A percentile compares a stretch with the other conserved stretches of the same genome.
phyloP scores from a whole-genome alignment of 2,113 vertebrate genomes.

The Zosterops lateralis region DNA sequence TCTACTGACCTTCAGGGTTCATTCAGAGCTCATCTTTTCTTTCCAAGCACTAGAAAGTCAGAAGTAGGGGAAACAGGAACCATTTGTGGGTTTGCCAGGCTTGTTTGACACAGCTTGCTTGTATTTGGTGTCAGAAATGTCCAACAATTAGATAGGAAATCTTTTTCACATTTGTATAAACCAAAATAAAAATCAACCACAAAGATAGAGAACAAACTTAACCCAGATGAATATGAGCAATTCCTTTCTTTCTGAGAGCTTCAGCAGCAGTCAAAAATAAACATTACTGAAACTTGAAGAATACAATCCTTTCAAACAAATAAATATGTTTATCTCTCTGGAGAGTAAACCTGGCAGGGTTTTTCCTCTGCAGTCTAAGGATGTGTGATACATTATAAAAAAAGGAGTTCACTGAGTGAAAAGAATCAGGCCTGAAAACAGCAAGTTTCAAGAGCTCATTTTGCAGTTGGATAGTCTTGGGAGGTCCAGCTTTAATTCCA shows the following conservation, averaged over 20 bases:
- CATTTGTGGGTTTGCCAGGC: background rate
- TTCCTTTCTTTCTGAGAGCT: background rate
- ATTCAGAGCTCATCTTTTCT: slow-evolving; percentile 34
- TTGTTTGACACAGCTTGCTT: background rate
- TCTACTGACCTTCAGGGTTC: slow-evolving; percentile 49
- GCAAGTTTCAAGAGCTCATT: background rate
- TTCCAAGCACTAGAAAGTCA: background rate
- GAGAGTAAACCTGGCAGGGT: background rate
- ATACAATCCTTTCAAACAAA: background rate
- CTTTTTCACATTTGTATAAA: background rate
- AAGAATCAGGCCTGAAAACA: background rate
- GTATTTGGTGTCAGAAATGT: background rate
- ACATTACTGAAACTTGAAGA: background rate
- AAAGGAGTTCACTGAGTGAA: background rate
- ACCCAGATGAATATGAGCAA: background rate
- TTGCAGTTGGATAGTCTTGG: background rate
- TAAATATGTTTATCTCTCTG: background rate
- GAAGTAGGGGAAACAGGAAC: background rate
- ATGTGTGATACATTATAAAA: background rate
- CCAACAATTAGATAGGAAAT: background rate
- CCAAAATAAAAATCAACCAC: background rate
- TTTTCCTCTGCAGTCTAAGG: background rate
- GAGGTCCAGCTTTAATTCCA: background rate
- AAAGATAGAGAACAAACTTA: background rate
- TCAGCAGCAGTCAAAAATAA: background rate